These are phyloP conservation scores for Macroramphosus scolopax DNA, from an alignment of 2,797 vertebrate genomes.

Conservation along the genomic window DNA sequence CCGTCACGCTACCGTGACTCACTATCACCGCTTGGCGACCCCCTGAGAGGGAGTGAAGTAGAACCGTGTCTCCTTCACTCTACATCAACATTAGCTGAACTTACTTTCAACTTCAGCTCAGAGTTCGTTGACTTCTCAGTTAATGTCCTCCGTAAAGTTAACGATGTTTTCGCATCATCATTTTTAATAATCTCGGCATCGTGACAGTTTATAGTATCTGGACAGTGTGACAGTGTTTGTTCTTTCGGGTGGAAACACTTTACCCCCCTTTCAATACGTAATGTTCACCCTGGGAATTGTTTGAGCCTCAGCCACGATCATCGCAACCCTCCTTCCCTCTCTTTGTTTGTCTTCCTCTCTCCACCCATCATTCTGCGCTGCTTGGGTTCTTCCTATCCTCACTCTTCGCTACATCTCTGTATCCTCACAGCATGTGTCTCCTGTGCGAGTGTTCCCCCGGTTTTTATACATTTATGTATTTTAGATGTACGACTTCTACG, in stretches of 20 bases:
- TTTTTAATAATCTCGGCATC: too few relatives aligned
- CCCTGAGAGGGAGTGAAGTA: too few relatives aligned
- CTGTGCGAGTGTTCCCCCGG: too few relatives aligned
- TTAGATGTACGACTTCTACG: conserved; percentile 26
- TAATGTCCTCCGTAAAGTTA: too few relatives aligned
- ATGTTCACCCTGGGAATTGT: conserved; percentile 66
- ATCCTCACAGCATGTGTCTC: conserved; percentile 41
- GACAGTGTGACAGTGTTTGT: conserved; percentile 50
- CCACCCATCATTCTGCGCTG: conserved; percentile 33
- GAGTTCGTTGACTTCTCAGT: too few relatives aligned
- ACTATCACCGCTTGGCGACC: too few relatives aligned
- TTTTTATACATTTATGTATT: conserved; percentile 16
- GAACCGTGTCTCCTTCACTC: too few relatives aligned
- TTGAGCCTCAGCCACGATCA: conserved; percentile 56
- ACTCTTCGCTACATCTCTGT: conserved; percentile 34
- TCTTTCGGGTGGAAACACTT: conserved; percentile 59
- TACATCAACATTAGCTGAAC: too few relatives aligned
- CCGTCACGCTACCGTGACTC: too few relatives aligned
- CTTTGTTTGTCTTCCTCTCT: conserved; percentile 43
- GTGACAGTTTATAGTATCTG: too few relatives aligned
- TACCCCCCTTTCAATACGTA: conserved; percentile 66
- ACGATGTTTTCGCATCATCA: too few relatives aligned
- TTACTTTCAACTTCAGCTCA: too few relatives aligned
- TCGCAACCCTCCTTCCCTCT: conserved; percentile 16
- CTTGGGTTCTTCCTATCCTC: conserved; percentile 37